Evolutionary conservation across 2,113 vertebrate species (phyloP).

Genomic region (Ctenodactylus gundi): DNA sequence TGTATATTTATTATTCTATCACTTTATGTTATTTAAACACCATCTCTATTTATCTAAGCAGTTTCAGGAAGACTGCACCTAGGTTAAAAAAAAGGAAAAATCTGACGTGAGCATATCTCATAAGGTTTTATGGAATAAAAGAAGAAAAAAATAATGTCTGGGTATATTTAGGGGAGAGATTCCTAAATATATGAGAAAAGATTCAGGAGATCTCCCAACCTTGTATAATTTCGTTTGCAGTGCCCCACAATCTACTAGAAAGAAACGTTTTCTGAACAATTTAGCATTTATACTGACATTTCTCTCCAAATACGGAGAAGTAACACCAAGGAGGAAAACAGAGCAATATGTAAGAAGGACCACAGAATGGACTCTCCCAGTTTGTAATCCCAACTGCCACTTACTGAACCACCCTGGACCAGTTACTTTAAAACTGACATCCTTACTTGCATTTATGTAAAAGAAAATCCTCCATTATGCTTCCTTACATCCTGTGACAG

Average conservation of each 20-base stretch:
- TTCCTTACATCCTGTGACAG: not conserved
- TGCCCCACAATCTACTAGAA: not conserved
- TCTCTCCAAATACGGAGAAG: not conserved
- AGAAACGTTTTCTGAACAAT: not conserved
- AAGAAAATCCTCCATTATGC: not conserved
- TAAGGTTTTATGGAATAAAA: not conserved
- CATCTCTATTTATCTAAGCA: too few relatives aligned
- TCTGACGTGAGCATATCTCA: not conserved
- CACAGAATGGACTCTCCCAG: not conserved
- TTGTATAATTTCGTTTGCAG: too few relatives aligned
- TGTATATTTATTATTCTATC: not conserved
- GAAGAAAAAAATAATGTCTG: not conserved
- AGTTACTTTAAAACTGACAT: too few relatives aligned
- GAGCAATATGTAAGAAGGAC: not conserved
- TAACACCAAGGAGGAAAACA: not conserved
- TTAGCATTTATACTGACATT: not conserved
- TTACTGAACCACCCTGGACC: not conserved
- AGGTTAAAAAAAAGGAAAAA: not conserved
- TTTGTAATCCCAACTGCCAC: not conserved
- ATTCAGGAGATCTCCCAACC: not conserved
- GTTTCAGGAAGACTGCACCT: not conserved
- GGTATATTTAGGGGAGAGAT: not conserved
- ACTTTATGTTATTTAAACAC: slow-evolving; percentile 3
- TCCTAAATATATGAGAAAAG: not conserved
- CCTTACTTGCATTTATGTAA: not conserved